phyloP scores from a whole-genome alignment of 1,140 invertebrate species.

The Streblospio benedicti region DNA sequence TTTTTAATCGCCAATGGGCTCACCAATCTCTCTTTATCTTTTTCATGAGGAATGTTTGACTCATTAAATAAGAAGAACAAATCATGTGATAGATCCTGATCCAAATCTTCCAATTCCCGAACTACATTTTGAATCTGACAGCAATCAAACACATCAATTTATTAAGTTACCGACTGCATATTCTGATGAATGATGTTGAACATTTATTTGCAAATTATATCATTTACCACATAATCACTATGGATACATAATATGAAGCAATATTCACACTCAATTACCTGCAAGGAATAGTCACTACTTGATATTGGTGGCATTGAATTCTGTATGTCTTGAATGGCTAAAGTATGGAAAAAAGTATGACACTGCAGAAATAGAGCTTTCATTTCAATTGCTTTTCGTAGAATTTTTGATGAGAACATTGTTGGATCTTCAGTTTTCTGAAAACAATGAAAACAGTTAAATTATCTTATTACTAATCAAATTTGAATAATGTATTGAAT shows the following conservation, averaged over 20 bases:
- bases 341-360: conserved; percentile 20
- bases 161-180: no score
- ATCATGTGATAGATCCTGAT: conserved; percentile 16
- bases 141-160: no score
- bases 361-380: conserved; percentile 24
- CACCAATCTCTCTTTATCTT: not conserved
- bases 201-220: no score
- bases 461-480: no score
- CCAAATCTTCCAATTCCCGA: conserved; percentile 9
- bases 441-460: not conserved
- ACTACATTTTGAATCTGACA: conserved; percentile 9
- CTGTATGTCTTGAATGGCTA: conserved; percentile 19
- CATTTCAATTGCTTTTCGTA: conserved; percentile 16
- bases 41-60: not conserved
- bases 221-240: no score
- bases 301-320: no score
- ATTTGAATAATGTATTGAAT: no score
- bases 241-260: no score
- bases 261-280: no score
- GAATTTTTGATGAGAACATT: conserved; percentile 16
- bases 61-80: conserved; percentile 15
- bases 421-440: conserved; percentile 5
- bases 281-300: no score
- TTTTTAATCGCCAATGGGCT: conserved; percentile 11
- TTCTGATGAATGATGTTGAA: no score